Evolutionary conservation across 1,140 invertebrate species (phyloP), one percentile per base, ranked within the genome.

Genomic region (Ectropis grisescens): DNA sequence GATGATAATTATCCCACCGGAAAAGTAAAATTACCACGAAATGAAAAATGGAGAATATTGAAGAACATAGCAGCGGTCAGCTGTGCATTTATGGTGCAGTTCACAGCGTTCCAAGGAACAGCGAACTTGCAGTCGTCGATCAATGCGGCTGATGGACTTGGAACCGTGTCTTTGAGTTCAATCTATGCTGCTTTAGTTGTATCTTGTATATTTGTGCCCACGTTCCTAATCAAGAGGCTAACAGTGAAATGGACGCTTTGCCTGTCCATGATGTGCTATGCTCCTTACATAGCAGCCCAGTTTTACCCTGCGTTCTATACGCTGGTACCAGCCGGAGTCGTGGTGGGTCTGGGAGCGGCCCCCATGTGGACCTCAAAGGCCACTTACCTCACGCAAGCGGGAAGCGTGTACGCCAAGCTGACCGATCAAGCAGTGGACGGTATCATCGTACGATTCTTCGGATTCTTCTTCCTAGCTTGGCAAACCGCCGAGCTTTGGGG

Each of bases 341-440:
- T 92, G 10, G 85, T 94, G n/a, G 96, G 96, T 44, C 78, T 97
- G 12, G 95, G 94, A 0, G 96, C 95, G 1, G 95, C 96, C 0
- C 96, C 95, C 22, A 92, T 98, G 88, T 98, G 97, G 97, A 93
- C 95, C 0, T 94, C 96, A 2, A 95, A 98, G 74, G 96, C 95
- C 30, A 95, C 94, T 0, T 99, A 98, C 65, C 83, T 99, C 3
- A 98, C 96, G 0, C 93, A 98, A 75, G 91, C 91, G 3, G 95
- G 93, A 11, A 91, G 93, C 25, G 91, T 96, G 42, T 94, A 94
- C 80, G 93, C 93, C 2, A 93, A 94, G 60, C 82, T 95, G 24
- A 93, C 92, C 8, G 93, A 94, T 43, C 91, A 96, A 58, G 86
- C 91, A 0, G 89, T 92, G 3, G 94, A 97, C 67, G 92, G 91